These are phyloP conservation scores for Chironomus striatipennis DNA, from an alignment of 1,140 invertebrate species.

Conservation along the genomic window DNA sequence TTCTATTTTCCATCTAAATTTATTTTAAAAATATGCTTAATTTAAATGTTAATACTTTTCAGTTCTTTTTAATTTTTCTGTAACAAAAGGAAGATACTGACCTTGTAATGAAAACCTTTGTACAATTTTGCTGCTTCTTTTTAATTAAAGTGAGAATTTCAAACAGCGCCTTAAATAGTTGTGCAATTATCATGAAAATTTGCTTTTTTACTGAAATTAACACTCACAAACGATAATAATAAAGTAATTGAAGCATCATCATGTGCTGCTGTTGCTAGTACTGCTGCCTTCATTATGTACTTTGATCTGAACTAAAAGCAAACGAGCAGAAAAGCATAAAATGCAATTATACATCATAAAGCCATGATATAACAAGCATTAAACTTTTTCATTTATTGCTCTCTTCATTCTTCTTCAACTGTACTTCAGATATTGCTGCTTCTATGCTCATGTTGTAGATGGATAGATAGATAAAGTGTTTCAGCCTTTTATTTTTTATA, in stretches of 20 bases:
- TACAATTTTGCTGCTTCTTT: too few relatives aligned
- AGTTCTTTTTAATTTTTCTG: too few relatives aligned
- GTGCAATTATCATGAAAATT: too few relatives aligned
- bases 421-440: background rate
- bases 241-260: conserved; percentile 8
- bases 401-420: background rate
- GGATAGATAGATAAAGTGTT: background rate
- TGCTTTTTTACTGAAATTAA: background rate
- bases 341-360: conserved; percentile 24
- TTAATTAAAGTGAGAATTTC: too few relatives aligned
- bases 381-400: background rate
- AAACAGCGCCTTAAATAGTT: too few relatives aligned
- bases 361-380: conserved; percentile 9
- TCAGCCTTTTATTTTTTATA: background rate
- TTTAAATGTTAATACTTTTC: too few relatives aligned
- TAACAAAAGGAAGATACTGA: too few relatives aligned
- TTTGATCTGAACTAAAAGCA: background rate
- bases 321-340: conserved; percentile 16
- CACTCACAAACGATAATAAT: background rate
- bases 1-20: too few relatives aligned
- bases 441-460: background rate
- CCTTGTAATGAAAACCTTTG: too few relatives aligned
- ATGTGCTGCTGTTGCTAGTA: background rate
- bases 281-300: background rate
- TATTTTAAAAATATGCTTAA: too few relatives aligned